Conservation (phyloP, 2,797 vertebrate species). For the Channa striata region DNA sequence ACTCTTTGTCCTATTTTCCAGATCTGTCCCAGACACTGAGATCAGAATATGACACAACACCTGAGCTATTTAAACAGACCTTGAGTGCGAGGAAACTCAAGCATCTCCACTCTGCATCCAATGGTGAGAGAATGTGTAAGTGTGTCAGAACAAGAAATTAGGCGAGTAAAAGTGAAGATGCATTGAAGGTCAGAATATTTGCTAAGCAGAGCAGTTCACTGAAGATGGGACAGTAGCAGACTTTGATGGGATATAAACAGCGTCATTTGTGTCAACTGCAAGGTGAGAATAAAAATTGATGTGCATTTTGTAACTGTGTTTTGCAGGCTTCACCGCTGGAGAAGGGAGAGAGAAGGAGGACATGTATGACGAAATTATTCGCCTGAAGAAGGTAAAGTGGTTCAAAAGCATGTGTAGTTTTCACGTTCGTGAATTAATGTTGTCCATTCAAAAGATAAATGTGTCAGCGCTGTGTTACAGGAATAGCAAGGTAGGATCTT, state of each 20-base stretch:
- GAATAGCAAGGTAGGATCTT: neutral
- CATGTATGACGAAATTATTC: slow-evolving; percentile 95
- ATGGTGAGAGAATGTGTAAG: slow-evolving; percentile 73
- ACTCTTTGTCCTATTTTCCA: slow-evolving; percentile 38
- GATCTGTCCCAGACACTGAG: slow-evolving; percentile 77
- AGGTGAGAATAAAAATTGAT: neutral
- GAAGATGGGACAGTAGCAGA: neutral
- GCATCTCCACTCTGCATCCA: slow-evolving; percentile 81
- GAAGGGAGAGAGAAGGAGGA: slow-evolving; percentile 92
- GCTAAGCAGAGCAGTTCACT: neutral
- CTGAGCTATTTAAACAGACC: slow-evolving; percentile 87
- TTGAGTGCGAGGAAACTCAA: slow-evolving; percentile 85
- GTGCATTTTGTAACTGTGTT: neutral
- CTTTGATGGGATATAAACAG: neutral
- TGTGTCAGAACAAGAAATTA: slow-evolving; percentile 4
- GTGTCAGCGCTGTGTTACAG: neutral
- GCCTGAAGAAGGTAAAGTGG: slow-evolving; percentile 90
- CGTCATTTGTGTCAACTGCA: slow-evolving; percentile 4
- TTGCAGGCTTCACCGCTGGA: slow-evolving; percentile 84
- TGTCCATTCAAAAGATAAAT: neutral
- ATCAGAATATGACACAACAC: slow-evolving; percentile 76
- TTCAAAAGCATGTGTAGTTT: neutral
- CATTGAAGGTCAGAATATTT: neutral
- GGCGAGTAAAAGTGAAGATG: neutral
- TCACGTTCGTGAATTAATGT: neutral